Conservation (phyloP, 2,113 vertebrate species). For the Galemys pyrenaicus region DNA sequence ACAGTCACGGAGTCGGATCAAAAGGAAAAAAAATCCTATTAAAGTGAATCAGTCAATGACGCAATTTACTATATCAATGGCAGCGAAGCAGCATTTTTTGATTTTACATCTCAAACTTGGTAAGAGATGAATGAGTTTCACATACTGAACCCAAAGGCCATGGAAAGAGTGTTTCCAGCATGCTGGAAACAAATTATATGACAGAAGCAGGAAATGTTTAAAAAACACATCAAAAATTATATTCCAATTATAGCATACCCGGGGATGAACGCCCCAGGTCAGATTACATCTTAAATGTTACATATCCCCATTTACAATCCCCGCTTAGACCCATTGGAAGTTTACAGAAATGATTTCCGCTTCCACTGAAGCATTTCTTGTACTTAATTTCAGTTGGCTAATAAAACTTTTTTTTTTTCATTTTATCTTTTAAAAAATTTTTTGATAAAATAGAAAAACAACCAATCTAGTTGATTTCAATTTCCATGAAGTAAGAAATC, state of each 20-base stretch:
- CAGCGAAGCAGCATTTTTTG: conserved; percentile 50
- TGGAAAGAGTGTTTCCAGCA: conserved; percentile 72
- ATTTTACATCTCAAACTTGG: conserved; percentile 55
- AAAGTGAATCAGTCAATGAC: conserved; percentile 69
- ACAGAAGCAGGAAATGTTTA: conserved; percentile 76
- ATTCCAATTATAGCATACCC: conserved; percentile 76
- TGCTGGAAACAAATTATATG: conserved; percentile 75
- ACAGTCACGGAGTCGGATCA: conserved; percentile 68
- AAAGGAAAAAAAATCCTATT: conserved; percentile 66
- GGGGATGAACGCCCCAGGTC: conserved; percentile 53
- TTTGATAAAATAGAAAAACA: conserved; percentile 58
- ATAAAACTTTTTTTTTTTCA: conserved; percentile 71
- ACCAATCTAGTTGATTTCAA: conserved; percentile 54
- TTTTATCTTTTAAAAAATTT: too few relatives aligned
- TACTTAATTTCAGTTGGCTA: conserved; percentile 69
- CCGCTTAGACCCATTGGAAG: conserved; percentile 59
- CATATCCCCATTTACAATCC: conserved; percentile 72
- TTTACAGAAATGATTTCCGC: conserved; percentile 76
- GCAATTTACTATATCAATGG: conserved; percentile 62
- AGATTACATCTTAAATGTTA: conserved; percentile 64
- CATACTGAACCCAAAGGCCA: conserved; percentile 64
- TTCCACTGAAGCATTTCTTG: conserved; percentile 64
- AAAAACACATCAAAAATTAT: conserved; percentile 80
- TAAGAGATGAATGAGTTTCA: conserved; percentile 73
- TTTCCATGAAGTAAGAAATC: conserved; percentile 61